Evolutionary conservation across 1,140 invertebrate species (phyloP).

Genomic region (Drosophila carrolli): DNA sequence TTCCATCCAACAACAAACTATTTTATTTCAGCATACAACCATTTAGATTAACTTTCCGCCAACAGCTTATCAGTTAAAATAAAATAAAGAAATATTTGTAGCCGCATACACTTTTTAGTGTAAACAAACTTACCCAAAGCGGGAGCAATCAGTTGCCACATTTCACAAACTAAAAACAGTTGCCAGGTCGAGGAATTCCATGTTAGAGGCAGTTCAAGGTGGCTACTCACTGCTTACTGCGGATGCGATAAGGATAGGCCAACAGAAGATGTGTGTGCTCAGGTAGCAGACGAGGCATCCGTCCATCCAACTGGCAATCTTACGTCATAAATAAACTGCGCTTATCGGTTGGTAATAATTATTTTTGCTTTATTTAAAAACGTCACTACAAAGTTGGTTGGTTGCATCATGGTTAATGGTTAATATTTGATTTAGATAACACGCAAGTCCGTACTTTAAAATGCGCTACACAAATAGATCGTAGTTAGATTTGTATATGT

Average conservation of each 20-base stretch:
- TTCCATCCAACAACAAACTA: neutral
- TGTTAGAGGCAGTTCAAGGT: constrained; percentile 24
- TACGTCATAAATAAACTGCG: constrained; percentile 50
- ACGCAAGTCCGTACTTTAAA: constrained; percentile 69
- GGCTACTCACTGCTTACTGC: constrained; percentile 13
- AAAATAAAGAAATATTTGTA: neutral
- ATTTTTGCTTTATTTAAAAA: constrained; percentile 83
- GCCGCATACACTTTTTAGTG: constrained; percentile 9
- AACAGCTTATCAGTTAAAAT: constrained; percentile 1
- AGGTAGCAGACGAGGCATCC: constrained; percentile 21
- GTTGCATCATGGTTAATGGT: constrained; percentile 73
- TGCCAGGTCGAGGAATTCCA: constrained; percentile 22
- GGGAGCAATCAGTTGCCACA: constrained; percentile 10
- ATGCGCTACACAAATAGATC: constrained; percentile 72
- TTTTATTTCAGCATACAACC: neutral
- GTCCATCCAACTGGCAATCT: constrained; percentile 11
- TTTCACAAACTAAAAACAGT: constrained; percentile 22
- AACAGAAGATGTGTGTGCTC: constrained; percentile 33
- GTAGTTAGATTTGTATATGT: constrained; percentile 39
- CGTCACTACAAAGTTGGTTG: constrained; percentile 81
- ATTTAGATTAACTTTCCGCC: neutral
- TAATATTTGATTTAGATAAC: constrained; percentile 79
- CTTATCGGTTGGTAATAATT: constrained; percentile 67
- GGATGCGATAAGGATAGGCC: constrained; percentile 18
- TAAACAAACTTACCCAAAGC: constrained; percentile 8